phyloP scores from a whole-genome alignment of 2,797 vertebrate genomes.

The Bradypodion pumilum region DNA sequence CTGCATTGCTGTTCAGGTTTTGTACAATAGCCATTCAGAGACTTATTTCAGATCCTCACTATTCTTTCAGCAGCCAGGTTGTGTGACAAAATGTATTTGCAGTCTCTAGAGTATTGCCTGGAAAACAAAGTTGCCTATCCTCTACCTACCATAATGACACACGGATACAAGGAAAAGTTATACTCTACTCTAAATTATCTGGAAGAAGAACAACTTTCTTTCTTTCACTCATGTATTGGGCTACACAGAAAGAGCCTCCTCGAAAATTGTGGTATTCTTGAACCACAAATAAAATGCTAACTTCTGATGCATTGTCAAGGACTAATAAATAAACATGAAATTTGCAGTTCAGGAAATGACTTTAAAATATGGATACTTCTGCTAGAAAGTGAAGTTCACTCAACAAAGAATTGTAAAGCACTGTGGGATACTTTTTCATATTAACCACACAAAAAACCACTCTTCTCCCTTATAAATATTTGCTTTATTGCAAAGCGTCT shows the following conservation, averaged over 20 bases:
- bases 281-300: slow-evolving; percentile 57
- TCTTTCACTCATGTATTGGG: not conserved
- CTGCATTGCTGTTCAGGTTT: not conserved
- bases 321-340: slow-evolving; percentile 51
- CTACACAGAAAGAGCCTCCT: too few species aligned
- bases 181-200: not conserved
- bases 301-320: slow-evolving; percentile 38
- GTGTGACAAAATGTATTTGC: slow-evolving; percentile 3
- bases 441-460: slow-evolving; percentile 33
- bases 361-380: slow-evolving; percentile 45
- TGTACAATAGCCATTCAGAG: not conserved
- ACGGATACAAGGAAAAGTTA: not conserved
- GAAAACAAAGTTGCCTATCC: not conserved
- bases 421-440: slow-evolving; percentile 40
- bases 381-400: slow-evolving; percentile 45
- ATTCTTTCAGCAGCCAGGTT: not conserved
- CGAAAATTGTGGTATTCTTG: too few species aligned
- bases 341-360: slow-evolving; percentile 29
- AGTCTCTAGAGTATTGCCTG: not conserved
- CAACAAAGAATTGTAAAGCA: slow-evolving; percentile 56
- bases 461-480: slow-evolving; percentile 41
- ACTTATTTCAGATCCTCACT: not conserved
- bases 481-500: slow-evolving; percentile 31
- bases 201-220: not conserved
- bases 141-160: not conserved